Conservation (phyloP, 2,797 vertebrate genomes). For the Falco novaeseelandiae region DNA sequence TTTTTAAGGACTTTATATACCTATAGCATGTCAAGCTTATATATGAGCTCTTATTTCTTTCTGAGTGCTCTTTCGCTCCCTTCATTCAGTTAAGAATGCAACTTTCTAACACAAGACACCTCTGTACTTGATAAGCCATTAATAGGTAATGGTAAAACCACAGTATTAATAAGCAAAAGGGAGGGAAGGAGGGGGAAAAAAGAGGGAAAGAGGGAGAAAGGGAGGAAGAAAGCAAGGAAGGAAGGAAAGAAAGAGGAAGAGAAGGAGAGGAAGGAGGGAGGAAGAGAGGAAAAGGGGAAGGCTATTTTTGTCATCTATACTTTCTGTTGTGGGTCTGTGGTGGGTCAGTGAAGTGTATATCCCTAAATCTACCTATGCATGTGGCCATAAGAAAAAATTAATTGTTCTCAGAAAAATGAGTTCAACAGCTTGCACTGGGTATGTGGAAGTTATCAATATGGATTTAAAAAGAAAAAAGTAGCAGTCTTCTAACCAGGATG, state of each 20-base stretch:
- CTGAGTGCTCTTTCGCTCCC: neutral
- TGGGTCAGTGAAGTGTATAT: neutral
- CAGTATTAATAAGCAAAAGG: neutral
- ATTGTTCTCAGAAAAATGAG: neutral
- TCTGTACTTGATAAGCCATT: neutral
- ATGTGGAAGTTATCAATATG: neutral
- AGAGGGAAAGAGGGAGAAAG: neutral
- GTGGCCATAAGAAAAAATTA: neutral
- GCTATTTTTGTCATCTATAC: neutral
- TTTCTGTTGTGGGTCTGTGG: neutral
- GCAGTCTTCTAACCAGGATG: neutral
- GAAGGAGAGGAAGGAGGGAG: too few relatives aligned
- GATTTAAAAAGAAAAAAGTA: neutral
- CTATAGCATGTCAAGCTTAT: neutral
- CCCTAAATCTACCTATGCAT: neutral
- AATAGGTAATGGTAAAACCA: neutral
- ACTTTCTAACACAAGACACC: neutral
- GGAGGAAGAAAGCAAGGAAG: neutral
- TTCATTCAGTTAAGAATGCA: neutral
- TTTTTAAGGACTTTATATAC: neutral
- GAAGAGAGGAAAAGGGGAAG: neutral
- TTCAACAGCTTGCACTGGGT: neutral
- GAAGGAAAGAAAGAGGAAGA: neutral
- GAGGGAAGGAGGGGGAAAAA: neutral
- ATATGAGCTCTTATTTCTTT: neutral